These are phyloP conservation scores for Agonopterix arenella DNA, from an alignment of 2,888 invertebrate genomes.

Conservation along the genomic window DNA sequence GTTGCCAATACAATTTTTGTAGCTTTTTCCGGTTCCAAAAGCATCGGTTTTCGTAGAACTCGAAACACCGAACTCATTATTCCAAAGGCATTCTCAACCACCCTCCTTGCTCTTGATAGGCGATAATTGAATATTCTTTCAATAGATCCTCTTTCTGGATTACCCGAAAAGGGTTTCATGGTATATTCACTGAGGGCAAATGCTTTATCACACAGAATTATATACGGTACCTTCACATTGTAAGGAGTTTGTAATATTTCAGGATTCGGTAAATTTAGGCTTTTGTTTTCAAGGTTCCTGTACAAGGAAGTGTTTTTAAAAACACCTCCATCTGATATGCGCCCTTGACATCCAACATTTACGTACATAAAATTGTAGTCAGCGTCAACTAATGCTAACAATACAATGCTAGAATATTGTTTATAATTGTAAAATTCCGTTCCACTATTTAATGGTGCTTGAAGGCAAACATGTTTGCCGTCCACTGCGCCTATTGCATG, in stretches of 20 bases:
- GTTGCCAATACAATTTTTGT: conserved; percentile 7
- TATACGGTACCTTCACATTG: conserved; percentile 1
- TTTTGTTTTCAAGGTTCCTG: conserved; percentile 4
- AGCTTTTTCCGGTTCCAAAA: conserved; percentile 11
- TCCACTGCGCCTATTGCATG: conserved; percentile 30
- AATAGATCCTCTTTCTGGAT: conserved; percentile 9
- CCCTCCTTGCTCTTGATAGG: conserved; percentile 11
- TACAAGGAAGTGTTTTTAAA: conserved; percentile 12
- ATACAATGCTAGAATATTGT: conserved; percentile 18
- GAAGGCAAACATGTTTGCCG: conserved; percentile 28
- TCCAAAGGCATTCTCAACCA: conserved; percentile 20
- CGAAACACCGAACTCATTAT: conserved; percentile 13
- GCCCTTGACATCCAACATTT: conserved; percentile 14
- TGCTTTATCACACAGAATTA: conserved; percentile 5
- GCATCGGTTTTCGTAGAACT: conserved; percentile 12
- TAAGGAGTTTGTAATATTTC: neutral
- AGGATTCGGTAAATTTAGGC: conserved; percentile 1
- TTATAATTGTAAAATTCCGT: conserved; percentile 32
- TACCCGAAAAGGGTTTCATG: conserved; percentile 13
- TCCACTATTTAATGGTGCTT: conserved; percentile 23
- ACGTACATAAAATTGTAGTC: conserved; percentile 29
- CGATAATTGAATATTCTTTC: conserved; percentile 10
- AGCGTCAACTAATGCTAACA: conserved; percentile 17
- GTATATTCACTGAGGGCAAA: conserved; percentile 1
- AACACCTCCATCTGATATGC: conserved; percentile 10